Conservation (phyloP, 2,113 vertebrate genomes). For the Rousettus leschenaultii region DNA sequence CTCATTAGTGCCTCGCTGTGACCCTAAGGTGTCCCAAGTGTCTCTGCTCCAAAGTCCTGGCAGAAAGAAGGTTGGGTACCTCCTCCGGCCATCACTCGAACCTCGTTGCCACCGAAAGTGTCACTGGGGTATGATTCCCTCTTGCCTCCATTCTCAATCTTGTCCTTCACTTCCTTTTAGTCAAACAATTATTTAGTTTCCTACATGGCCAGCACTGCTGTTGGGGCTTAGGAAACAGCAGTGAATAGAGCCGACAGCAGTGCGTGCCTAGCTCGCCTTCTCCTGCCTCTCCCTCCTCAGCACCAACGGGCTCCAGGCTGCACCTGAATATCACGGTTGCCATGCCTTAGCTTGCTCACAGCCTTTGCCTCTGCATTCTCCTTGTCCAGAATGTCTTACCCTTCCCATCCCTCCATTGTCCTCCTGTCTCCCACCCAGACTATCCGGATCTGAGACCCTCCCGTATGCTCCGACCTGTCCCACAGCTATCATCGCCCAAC, state of each 20-base stretch:
- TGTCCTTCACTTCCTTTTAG: not conserved
- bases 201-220: too few relatives aligned
- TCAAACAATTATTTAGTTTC: not conserved
- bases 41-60: too few relatives aligned
- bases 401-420: accelerated
- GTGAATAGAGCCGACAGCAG: not conserved
- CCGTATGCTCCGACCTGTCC: not conserved
- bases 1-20: not conserved
- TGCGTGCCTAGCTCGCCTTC: accelerated
- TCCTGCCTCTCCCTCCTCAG: not conserved
- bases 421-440: not conserved
- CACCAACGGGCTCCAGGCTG: not conserved
- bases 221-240: not conserved
- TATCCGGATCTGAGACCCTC: not conserved
- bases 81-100: not conserved
- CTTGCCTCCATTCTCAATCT: not conserved
- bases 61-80: not conserved
- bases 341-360: not conserved
- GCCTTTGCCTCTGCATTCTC: not conserved
- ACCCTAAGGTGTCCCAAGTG: not conserved
- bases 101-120: not conserved
- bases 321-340: not conserved
- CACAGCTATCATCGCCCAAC: not conserved
- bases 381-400: too few relatives aligned
- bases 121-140: too few relatives aligned